Base-by-base conservation (phyloP, 2,888 invertebrate genomes). In the Merodon equestris region DNA sequence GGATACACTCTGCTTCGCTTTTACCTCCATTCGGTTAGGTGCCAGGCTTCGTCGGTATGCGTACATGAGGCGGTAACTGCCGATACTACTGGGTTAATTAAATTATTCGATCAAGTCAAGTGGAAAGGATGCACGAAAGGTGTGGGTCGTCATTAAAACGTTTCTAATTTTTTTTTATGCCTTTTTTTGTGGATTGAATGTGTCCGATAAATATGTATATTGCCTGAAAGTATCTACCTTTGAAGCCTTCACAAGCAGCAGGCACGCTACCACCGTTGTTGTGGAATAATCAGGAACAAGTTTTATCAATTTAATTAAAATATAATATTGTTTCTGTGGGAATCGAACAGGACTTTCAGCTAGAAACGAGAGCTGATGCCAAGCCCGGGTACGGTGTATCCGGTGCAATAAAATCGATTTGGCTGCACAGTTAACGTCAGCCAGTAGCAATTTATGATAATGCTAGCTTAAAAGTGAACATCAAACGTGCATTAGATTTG, bases 271-370 rank as follows among this genome's bases (percentile, higher is more conserved):
- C 13, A 56, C 40, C 9, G 34, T 54, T 18, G 51, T 15, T 1
- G 27, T 27, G 27, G 7, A 27, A 27, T 40, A 36, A 48, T 15
- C 9, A 10, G 38, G 44, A 51, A 77, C 76, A 72, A 72, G 72
- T 72, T 77, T 72, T 77, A 57, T 77, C 76, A 77, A 72, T 72
- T 72, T 67, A 72, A 77, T 77, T 77, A 61, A 76, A 76, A 76
- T 45, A 58, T 63, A 72, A 61, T 61, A 54, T 54, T 48, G 61
- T 40, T 40, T 38, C 48, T 15, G 9, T 9, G 18, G 27, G 27
- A 27, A 27, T 27, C 27, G 7, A 4, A 7, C 27, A 27, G 27
- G 27, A 27, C 27, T 7, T 27, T 27, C 27, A 7, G 27, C 27
- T 27, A 27, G 27, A 27, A 7, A 7, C 27, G 7, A 27, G 27